A percentile compares a stretch with the other conserved stretches of the same genome.
These are phyloP conservation scores for Pseudococcus viburni DNA, from an alignment of 2,888 invertebrate genomes.

Conservation along the genomic window DNA sequence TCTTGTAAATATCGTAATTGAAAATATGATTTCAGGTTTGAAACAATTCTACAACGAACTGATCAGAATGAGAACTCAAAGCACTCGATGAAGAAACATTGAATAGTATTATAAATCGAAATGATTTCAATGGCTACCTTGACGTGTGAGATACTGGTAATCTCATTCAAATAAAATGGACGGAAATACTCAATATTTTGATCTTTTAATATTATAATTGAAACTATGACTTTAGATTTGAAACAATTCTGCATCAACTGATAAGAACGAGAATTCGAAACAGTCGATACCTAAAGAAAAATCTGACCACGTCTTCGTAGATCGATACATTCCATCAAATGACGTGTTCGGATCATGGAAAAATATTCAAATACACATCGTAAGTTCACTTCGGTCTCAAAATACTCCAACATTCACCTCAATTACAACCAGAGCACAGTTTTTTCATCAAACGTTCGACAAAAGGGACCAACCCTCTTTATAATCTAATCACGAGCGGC, in stretches of 20 bases:
- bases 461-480: constrained; percentile 32
- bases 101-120: no score
- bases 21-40: not conserved
- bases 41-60: not conserved
- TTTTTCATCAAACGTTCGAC: not conserved
- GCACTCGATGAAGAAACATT: no score
- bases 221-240: no score
- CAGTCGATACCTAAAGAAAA: no score
- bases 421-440: constrained; percentile 36
- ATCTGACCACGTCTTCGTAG: not conserved
- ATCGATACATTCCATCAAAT: not conserved
- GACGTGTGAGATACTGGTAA: no score
- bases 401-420: not conserved
- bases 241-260: no score
- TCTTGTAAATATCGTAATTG: not conserved
- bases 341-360: not conserved
- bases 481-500: constrained; percentile 1
- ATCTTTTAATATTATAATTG: no score
- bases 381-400: not conserved
- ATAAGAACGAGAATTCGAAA: no score
- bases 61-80: no score
- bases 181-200: no score
- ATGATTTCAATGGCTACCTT: no score
- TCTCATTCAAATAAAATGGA: no score
- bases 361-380: not conserved